Percentiles rank a stretch among this genome's conserved stretches.
Conservation (phyloP, 2,888 invertebrate genomes). For the Amphiduros pacificus region DNA sequence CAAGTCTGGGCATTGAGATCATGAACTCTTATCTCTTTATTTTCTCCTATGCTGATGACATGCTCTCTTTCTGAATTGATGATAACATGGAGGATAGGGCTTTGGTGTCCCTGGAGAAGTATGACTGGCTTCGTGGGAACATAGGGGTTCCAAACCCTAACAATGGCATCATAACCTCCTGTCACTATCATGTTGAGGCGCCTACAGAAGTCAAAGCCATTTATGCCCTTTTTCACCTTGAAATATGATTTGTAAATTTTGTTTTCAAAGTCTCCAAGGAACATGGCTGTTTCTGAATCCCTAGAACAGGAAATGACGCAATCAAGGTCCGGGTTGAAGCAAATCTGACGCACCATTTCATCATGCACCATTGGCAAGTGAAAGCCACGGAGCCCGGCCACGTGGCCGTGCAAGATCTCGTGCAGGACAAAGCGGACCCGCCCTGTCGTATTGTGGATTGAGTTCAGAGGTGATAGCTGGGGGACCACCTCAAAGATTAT, state of each 20-base stretch:
- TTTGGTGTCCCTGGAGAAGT: constrained; percentile 70
- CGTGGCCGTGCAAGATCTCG: constrained; percentile 25
- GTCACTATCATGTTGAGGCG: constrained; percentile 50
- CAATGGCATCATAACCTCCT: constrained; percentile 71
- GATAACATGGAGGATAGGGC: constrained; percentile 68
- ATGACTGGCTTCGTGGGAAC: constrained; percentile 70
- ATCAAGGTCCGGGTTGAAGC: constrained; percentile 70
- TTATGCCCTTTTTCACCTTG: constrained; percentile 59
- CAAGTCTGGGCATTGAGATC: constrained; percentile 69
- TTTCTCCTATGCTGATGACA: constrained; percentile 74
- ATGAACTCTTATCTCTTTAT: constrained; percentile 78
- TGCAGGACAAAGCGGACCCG: constrained; percentile 2
- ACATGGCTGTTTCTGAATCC: constrained; percentile 65
- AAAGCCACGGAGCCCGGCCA: constrained; percentile 64
- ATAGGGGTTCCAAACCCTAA: constrained; percentile 81
- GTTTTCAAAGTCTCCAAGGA: constrained; percentile 68
- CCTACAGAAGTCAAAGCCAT: constrained; percentile 55
- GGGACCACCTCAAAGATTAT: constrained; percentile 23
- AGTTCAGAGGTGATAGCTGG: constrained; percentile 14
- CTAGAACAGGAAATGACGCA: constrained; percentile 73
- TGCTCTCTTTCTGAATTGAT: constrained; percentile 70
- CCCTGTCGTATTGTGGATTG: not conserved
- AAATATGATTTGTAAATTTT: constrained; percentile 63
- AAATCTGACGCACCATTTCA: constrained; percentile 74
- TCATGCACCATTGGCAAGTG: constrained; percentile 63